These are phyloP conservation scores for Glyptemys insculpta DNA, from an alignment of 2,797 vertebrate species.

Conservation along the genomic window DNA sequence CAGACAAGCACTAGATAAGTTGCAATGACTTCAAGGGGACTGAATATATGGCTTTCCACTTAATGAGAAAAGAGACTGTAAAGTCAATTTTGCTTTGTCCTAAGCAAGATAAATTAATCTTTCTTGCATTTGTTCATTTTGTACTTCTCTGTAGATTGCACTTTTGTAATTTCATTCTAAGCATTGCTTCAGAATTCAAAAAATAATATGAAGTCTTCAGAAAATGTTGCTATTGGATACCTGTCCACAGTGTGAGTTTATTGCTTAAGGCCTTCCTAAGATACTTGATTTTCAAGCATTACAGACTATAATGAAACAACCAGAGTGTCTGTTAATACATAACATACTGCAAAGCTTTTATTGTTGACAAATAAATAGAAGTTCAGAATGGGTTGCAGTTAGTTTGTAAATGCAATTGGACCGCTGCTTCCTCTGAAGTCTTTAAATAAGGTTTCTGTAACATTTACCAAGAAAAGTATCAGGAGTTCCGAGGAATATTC, in stretches of 20 bases:
- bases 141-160: neutral
- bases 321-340: neutral
- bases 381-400: constrained; percentile 23
- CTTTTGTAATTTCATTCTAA: neutral
- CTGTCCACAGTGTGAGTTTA: neutral
- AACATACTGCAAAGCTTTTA: neutral
- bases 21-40: neutral
- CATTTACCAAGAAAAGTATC: neutral
- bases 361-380: constrained; percentile 17
- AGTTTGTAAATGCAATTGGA: constrained; percentile 7
- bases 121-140: neutral
- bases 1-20: neutral
- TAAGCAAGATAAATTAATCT: neutral
- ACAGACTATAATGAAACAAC: neutral
- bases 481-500: neutral
- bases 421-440: neutral
- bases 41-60: neutral
- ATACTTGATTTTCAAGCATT: neutral
- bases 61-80: neutral
- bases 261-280: neutral
- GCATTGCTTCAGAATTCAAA: neutral
- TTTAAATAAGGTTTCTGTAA: neutral
- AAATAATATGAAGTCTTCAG: neutral
- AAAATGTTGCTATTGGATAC: neutral
- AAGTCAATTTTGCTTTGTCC: neutral